phyloP scores from a whole-genome alignment of 2,888 invertebrate genomes.

The Melieria crassipennis region DNA sequence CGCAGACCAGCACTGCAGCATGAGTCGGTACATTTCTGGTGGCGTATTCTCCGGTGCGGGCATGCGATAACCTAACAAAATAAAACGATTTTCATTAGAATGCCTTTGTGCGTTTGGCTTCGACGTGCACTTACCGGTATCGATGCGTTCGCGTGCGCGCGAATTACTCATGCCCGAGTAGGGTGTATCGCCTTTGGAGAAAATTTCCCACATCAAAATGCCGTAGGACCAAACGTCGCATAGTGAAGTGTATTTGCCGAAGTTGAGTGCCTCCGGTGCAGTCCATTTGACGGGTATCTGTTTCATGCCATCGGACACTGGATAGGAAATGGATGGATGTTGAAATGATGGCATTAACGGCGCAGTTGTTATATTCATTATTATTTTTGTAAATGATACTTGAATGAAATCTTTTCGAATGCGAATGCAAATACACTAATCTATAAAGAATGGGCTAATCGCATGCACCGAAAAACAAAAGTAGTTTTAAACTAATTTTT shows the following conservation, averaged over 20 bases:
- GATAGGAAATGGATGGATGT: not conserved
- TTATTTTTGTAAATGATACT: no score
- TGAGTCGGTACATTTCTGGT: slow-evolving; percentile 88
- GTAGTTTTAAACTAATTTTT: not conserved
- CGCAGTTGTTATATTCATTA: no score
- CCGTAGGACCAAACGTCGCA: slow-evolving; percentile 99
- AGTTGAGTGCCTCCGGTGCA: slow-evolving; percentile 95
- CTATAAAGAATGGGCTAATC: no score
- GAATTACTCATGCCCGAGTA: slow-evolving; percentile 95
- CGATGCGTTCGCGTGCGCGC: slow-evolving; percentile 92
- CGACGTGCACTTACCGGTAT: slow-evolving; percentile 73
- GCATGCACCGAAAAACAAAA: no score
- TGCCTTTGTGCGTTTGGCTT: not conserved
- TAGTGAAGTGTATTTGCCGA: slow-evolving; percentile 94
- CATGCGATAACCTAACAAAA: slow-evolving; percentile 84
- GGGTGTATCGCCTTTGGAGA: slow-evolving; percentile 91
- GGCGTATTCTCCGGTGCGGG: slow-evolving; percentile 90
- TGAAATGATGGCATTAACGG: no score
- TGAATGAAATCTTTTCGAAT: no score
- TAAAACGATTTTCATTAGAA: not conserved
- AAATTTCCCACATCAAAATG: slow-evolving; percentile 96
- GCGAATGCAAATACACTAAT: no score
- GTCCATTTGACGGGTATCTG: slow-evolving; percentile 99
- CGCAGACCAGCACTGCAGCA: slow-evolving; percentile 95
- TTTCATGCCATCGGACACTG: slow-evolving; percentile 96